Percentiles rank a stretch among this genome's conserved stretches.
Evolutionary conservation across 2,888 invertebrate genomes (phyloP).

Genomic region (Drosophila meridionalis): DNA sequence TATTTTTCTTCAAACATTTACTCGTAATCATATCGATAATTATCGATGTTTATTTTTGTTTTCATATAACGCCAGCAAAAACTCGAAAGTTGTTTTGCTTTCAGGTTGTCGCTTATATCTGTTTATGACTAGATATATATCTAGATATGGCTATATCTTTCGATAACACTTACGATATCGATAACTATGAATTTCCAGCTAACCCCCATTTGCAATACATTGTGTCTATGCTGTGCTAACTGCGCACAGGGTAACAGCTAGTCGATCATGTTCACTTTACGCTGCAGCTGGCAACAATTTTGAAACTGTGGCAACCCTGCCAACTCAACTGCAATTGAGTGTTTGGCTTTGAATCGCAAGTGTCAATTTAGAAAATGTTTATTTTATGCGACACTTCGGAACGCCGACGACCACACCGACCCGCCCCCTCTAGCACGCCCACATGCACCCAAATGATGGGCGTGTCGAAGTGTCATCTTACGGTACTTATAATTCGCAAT

Average conservation of each 20-base stretch:
- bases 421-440: neutral
- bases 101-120: no score
- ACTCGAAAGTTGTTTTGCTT: no score
- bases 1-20: neutral
- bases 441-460: slow-evolving; percentile 18
- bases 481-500: slow-evolving; percentile 28
- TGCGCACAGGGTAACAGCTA: neutral
- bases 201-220: no score
- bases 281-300: slow-evolving; percentile 46
- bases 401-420: slow-evolving; percentile 11
- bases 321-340: slow-evolving; percentile 55
- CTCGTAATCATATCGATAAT: neutral
- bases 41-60: neutral
- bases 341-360: slow-evolving; percentile 75
- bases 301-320: slow-evolving; percentile 23
- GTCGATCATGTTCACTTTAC: slow-evolving; percentile 6
- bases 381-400: slow-evolving; percentile 76
- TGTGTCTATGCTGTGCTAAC: neutral
- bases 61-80: no score
- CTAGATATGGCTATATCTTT: neutral
- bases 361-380: slow-evolving; percentile 82
- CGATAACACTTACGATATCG: neutral
- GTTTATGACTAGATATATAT: neutral
- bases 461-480: slow-evolving; percentile 19
- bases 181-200: neutral